Percentiles rank a stretch among this genome's conserved stretches.
Conservation (phyloP, 2,113 vertebrate genomes). For the Mystacornis crossleyi region DNA sequence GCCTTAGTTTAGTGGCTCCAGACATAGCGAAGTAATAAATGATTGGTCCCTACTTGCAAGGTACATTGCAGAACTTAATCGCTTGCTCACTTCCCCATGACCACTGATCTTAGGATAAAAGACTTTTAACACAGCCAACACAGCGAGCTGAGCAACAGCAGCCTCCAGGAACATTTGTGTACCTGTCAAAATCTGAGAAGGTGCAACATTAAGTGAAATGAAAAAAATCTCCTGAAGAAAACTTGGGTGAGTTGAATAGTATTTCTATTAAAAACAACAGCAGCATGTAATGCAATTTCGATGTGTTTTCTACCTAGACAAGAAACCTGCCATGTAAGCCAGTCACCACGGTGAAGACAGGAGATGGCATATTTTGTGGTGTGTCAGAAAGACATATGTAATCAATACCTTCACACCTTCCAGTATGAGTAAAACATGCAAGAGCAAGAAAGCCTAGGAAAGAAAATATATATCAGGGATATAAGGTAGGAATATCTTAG, state of each 20-base stretch:
- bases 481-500: background rate
- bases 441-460: background rate
- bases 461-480: background rate
- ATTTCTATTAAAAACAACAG: slow-evolving; percentile 36
- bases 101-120: slow-evolving; percentile 46
- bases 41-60: slow-evolving; percentile 56
- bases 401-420: slow-evolving; percentile 15
- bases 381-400: background rate
- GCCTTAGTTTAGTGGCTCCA: slow-evolving; percentile 57
- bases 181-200: background rate
- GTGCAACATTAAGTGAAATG: background rate
- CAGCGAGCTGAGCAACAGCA: background rate
- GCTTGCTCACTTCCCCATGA: background rate
- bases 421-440: background rate
- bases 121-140: background rate
- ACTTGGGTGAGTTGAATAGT: slow-evolving; percentile 3
- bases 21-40: slow-evolving; percentile 47
- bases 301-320: background rate
- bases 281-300: background rate
- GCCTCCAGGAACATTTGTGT: background rate
- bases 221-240: background rate
- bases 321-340: background rate
- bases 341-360: background rate
- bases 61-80: slow-evolving; percentile 46
- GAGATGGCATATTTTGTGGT: background rate